These are phyloP conservation scores for Acipenser ruthenus DNA, from an alignment of 2,797 vertebrate genomes.

Conservation along the genomic window DNA sequence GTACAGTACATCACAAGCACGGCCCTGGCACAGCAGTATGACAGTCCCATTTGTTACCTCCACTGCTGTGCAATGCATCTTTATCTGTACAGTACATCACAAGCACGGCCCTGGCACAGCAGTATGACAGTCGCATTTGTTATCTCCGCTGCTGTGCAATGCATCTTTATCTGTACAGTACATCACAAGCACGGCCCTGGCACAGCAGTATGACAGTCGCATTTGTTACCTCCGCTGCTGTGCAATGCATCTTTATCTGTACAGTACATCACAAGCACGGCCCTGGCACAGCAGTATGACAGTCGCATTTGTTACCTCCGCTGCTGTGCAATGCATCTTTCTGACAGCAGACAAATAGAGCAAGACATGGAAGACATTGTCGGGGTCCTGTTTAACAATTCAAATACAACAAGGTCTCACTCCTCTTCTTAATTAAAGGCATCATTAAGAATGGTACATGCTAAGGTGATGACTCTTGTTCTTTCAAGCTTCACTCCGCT, in stretches of 20 bases:
- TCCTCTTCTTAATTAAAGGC: constrained; percentile 19
- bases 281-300: neutral
- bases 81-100: constrained; percentile 7
- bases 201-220: neutral
- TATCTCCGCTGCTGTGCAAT: constrained; percentile 6
- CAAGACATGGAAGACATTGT: constrained; percentile 4
- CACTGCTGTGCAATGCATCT: constrained; percentile 13
- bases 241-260: constrained; percentile 15
- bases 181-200: constrained; percentile 1
- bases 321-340: constrained; percentile 15
- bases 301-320: constrained; percentile 6
- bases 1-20: constrained; percentile 8
- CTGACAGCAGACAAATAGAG: constrained; percentile 8
- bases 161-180: constrained; percentile 13
- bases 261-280: constrained; percentile 6
- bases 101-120: neutral
- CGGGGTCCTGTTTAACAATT: constrained; percentile 3
- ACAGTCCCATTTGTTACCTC: constrained; percentile 5
- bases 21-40: neutral
- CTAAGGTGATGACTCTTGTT: constrained; percentile 11
- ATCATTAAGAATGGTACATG: constrained; percentile 7
- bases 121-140: neutral
- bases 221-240: constrained; percentile 5
- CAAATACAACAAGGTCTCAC: constrained; percentile 2
- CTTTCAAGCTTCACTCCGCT: constrained; percentile 7